Evolutionary conservation across 2,888 invertebrate species (phyloP), one percentile per base, ranked within the genome.

Genomic region (Baronia brevicornis): DNA sequence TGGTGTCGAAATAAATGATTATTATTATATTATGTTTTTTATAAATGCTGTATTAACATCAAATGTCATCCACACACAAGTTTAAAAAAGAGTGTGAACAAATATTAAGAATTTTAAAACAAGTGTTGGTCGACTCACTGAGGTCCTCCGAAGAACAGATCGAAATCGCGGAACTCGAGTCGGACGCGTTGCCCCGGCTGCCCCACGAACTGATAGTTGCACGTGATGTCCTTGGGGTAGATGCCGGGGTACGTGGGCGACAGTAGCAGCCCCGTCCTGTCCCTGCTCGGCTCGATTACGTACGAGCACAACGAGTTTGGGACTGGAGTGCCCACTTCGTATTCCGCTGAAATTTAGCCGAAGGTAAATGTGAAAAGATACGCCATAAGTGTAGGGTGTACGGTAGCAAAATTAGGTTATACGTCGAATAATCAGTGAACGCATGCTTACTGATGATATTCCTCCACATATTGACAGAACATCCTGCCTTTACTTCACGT

Each of bases 161-260:
- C 98, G 85, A 98, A 98, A 86, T 98, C 98, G 63, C 96, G 89
- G 86, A 98, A 98, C 82, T 95, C 96, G 54, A 98, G 88, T 46
- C 97, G 91, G 54, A 98, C 94, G 65, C 98, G 87, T 84, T 98
- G 96, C 33, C 94, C 93, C 28, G 90, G 88, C 65, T 90, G 89
- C 30, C 98, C 98, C 60, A 93, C 89, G 84, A 99, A 95, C 79
- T 94, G 92, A 84, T 96, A 97, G 80, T 91, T 91, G 87, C 98
- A 98, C 56, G 88, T 88, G 63, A 97, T 89, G 80, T 96, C 94
- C 86, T 98, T 98, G 50, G 99, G 98, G 86, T 99, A 99, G 60
- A 96, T 93, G 51, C 99, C 99, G 41, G 99, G 99, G 87, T 99
- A 99, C 42, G 99, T 99, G 42, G 98, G 98, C 38, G 98, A 97